Conservation (phyloP, 1,140 invertebrate species). For the Patella vulgata region DNA sequence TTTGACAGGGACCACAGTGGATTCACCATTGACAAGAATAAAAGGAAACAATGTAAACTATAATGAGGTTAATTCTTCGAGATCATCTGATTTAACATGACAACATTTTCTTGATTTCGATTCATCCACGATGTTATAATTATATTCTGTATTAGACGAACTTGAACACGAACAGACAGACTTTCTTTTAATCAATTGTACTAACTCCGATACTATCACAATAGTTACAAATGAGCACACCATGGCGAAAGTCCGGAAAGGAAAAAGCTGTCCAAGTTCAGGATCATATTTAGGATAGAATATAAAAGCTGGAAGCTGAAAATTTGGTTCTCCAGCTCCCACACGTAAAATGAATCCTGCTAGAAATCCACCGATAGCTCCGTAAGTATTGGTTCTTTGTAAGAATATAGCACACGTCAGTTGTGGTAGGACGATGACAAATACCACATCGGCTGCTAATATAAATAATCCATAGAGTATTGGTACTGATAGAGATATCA, state of each 20-base stretch:
- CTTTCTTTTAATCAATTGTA: slow-evolving; percentile 1
- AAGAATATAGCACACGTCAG: slow-evolving; percentile 54
- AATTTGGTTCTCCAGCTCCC: slow-evolving; percentile 52
- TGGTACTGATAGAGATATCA: slow-evolving; percentile 51
- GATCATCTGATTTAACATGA: too few species aligned
- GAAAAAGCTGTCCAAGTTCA: slow-evolving; percentile 45
- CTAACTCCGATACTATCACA: slow-evolving; percentile 31
- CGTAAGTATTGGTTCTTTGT: slow-evolving; percentile 43
- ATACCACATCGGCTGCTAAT: slow-evolving; percentile 62
- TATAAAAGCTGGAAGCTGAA: slow-evolving; percentile 50
- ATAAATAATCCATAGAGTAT: slow-evolving; percentile 61
- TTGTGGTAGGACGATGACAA: slow-evolving; percentile 61
- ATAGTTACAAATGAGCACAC: slow-evolving; percentile 37
- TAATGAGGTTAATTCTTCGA: too few species aligned
- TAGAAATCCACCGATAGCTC: slow-evolving; percentile 47
- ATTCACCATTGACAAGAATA: too few species aligned
- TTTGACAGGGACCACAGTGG: too few species aligned
- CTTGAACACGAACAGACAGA: too few species aligned
- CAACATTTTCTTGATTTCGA: too few species aligned
- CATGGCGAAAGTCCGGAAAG: slow-evolving; percentile 55
- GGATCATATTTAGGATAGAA: slow-evolving; percentile 45
- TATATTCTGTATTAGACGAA: too few species aligned
- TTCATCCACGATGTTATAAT: too few species aligned
- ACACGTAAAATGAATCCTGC: slow-evolving; percentile 48
- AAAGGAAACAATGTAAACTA: too few species aligned